Base-by-base conservation (phyloP, 2,888 invertebrate genomes). In the Rhimphoctona megacephalus region DNA sequence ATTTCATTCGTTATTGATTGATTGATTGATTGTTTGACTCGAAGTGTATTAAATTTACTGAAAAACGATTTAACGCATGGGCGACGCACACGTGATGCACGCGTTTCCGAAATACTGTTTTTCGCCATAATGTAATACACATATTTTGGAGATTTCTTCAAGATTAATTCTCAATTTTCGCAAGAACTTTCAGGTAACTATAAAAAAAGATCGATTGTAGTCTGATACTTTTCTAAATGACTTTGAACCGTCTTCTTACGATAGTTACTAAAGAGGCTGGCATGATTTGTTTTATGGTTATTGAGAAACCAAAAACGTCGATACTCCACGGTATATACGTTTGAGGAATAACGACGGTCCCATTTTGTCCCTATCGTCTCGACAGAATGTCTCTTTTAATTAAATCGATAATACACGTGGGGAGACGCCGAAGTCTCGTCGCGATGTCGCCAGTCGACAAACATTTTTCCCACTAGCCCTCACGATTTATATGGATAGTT, bases 381-480 rank as follows among this genome's bases (percentile, higher is more conserved):
- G 54, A 57, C 67, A 39, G 79, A 77, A 67, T 61, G 80, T 79
- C 83, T 87, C 43, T 69, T 79, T 43, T 88, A 85, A 89, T 89
- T 88, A 84, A 89, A 89, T 87, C 88, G 87, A 89, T 88, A 88
- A 69, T 39, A 81, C 87, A 83, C 88, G 83, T 80, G 80, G 85
- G 72, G 81, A 79, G 70, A 85, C 54, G 76, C 79, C 43, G 79
- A 70, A 64, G 83, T 81, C 85, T 83, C 76, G 81, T 85, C 81
- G 73, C 72, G 52, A 74, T 80, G 87, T 81, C 79, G 76, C 85
- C 84, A 66, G 81, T 84, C 39, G 81, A 73, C 84, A 80, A 86
- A 86, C 82, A 85, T 70, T 79, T 66, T 70, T 61, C 57, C n/a
- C 43, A 30, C 25, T 79, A 49, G 64, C 64, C 22, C 25, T 39